These are phyloP conservation scores for Leucosticte australis DNA, from an alignment of 2,113 vertebrate species.

Conservation along the genomic window DNA sequence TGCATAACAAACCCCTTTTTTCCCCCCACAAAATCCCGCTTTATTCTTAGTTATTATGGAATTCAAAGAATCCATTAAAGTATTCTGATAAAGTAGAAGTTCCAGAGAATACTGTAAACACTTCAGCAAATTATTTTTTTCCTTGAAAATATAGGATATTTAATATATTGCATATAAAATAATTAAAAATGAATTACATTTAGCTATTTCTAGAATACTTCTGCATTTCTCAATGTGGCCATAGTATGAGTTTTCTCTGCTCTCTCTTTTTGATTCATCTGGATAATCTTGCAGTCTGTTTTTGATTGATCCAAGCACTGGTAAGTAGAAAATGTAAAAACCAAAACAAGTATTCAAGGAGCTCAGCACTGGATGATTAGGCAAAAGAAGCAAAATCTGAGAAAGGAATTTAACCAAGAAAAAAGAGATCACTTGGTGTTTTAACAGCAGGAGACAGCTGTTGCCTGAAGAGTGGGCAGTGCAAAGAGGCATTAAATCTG, in stretches of 20 bases:
- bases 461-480: not conserved
- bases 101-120: not conserved
- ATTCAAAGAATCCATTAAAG: not conserved
- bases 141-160: not conserved
- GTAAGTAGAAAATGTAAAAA: not conserved
- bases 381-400: not conserved
- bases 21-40: not conserved
- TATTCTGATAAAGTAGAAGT: not conserved
- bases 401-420: not conserved
- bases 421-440: not conserved
- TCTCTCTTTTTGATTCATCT: not conserved
- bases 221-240: not conserved
- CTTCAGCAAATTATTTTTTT: not conserved
- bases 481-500: not conserved
- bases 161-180: not conserved
- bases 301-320: not conserved
- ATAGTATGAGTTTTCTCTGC: not conserved
- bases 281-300: not conserved
- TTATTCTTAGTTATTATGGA: not conserved
- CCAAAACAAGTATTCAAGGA: not conserved
- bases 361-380: not conserved
- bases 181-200: not conserved
- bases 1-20: not conserved
- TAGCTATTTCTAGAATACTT: not conserved
- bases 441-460: not conserved